Evolutionary conservation across 1,140 invertebrate genomes (phyloP).

Genomic region (Forficula auricularia): DNA sequence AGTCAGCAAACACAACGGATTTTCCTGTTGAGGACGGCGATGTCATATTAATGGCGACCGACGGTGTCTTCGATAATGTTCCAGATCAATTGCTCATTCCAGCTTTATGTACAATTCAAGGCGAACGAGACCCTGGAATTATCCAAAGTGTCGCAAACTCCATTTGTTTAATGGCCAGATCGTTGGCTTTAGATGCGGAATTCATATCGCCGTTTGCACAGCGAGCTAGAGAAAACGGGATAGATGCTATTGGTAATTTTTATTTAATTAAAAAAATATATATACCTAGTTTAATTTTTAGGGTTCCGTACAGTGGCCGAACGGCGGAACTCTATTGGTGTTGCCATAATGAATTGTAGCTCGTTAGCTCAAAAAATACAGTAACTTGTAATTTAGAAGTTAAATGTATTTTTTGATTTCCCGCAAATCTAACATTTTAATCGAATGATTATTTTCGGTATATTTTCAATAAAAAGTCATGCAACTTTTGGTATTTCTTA

Average conservation of each 20-base stretch:
- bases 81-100: slow-evolving; percentile 72
- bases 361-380: too few species aligned
- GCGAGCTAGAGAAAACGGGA: slow-evolving; percentile 80
- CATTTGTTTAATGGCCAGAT: slow-evolving; percentile 84
- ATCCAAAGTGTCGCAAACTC: slow-evolving; percentile 83
- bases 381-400: too few species aligned
- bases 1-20: slow-evolving; percentile 75
- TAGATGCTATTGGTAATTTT: slow-evolving; percentile 67
- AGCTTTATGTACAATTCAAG: slow-evolving; percentile 52
- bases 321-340: too few species aligned
- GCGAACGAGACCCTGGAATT: slow-evolving; percentile 47
- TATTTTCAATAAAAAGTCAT: too few species aligned
- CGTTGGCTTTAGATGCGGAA: slow-evolving; percentile 78
- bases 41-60: slow-evolving; percentile 86
- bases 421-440: too few species aligned
- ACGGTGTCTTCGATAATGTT: slow-evolving; percentile 96
- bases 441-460: too few species aligned
- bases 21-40: slow-evolving; percentile 87
- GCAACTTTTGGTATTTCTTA: too few species aligned
- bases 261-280: background rate
- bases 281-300: too few species aligned
- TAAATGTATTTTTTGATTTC: too few species aligned
- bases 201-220: slow-evolving; percentile 92
- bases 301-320: too few species aligned
- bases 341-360: too few species aligned